phyloP scores from a whole-genome alignment of 2,797 vertebrate species.

The Pachyuromys duprasi region DNA sequence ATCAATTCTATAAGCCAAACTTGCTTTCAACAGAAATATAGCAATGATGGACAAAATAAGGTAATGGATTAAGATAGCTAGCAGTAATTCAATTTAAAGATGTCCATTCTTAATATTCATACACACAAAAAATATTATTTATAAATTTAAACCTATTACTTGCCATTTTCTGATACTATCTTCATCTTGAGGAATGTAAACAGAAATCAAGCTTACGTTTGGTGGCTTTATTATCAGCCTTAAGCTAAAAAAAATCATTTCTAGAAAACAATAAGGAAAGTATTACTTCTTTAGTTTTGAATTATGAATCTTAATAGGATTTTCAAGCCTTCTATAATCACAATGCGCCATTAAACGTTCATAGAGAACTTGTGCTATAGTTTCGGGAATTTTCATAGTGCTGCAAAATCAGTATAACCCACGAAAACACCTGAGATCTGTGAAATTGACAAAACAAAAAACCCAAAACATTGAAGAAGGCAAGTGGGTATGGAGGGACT shows the following conservation, averaged over 20 bases:
- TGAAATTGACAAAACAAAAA: neutral
- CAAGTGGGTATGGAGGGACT: too few relatives aligned
- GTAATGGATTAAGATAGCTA: neutral
- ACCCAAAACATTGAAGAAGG: neutral
- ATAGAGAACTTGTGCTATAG: neutral
- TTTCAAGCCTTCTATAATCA: constrained; percentile 18
- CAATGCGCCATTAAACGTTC: constrained; percentile 18
- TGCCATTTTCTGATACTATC: neutral
- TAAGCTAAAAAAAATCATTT: neutral
- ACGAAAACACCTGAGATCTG: neutral
- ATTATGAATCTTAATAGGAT: neutral
- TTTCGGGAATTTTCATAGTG: neutral
- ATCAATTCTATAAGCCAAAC: neutral
- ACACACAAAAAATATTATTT: neutral
- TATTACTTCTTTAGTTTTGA: neutral
- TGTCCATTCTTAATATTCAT: neutral
- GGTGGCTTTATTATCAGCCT: neutral
- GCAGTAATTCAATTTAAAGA: neutral
- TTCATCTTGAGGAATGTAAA: neutral
- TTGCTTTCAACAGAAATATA: neutral
- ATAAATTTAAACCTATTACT: neutral
- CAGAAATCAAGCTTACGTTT: neutral
- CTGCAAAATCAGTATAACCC: neutral
- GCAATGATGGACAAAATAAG: neutral
- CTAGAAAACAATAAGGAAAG: constrained; percentile 14